Base-by-base conservation (phyloP, 1,140 invertebrate species). In the Heliothis virescens region DNA sequence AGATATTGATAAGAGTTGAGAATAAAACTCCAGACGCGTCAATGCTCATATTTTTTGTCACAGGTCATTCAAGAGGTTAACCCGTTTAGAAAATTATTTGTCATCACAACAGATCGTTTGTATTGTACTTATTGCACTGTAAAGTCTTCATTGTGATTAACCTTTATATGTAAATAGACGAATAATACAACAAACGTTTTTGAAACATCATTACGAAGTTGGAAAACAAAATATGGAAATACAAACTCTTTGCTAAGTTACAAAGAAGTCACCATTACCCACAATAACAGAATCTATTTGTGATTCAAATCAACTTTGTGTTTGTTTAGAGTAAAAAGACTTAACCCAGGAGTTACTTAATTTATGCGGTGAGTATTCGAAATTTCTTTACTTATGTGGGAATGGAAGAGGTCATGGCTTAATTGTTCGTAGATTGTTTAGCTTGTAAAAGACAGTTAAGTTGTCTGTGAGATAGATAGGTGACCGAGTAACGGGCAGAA, bases 291-390 rank as follows among this genome's bases (percentile, higher is more conserved):
- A 62, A 48, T 75, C 41, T 75, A 75, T 75, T 75, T 75, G 72
- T 60, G 18, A 75, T 75, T 75, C 72, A 75, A 75, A 75, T 75
- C 48, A 52, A 47, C 72, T 75, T 60, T 75, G 41, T 29, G 18
- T 75, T 60, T 62, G 72, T 62, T 75, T 48, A 41, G 52, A 26
- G n/a, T 18, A 55, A 29, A 55, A 72, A 72, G 12, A n/a, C 26
- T 59, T 62, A 48, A 62, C 41, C 62, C 15, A 21, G 16, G 15
- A 48, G 18, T 41, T 15, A 47, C 18, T 34, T 55, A 72, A 55
- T 55, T 29, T 47, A 59, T 57, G 55, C 73, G 63, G 47, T 26
- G 2, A 26, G 21, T 13, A 53, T 55, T 77, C 34, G 12, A 53
- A 62, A 76, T 9, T 74, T 73, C 57, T 75, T 60, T 60, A 29